Evolutionary conservation across 2,888 invertebrate genomes (phyloP), one percentile per base, ranked within the genome.

Genomic region (Phalangium opilio): DNA sequence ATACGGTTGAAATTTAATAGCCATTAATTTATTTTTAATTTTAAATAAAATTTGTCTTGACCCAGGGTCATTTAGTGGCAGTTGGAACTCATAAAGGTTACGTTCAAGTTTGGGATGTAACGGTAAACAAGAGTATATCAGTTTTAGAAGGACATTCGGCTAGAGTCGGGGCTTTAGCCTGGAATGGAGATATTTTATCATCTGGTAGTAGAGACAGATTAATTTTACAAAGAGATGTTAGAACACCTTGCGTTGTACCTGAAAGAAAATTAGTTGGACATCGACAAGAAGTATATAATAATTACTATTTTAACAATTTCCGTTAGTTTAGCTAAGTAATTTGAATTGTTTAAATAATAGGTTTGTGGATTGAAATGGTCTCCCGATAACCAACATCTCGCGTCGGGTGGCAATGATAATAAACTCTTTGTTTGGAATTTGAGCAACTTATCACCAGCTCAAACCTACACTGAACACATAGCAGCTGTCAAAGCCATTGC

Each of bases 401-500:
- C 98, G 0, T 93, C 93, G 33, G 98, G 98, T 33, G 98, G 96
- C 46, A 99, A 99, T 67, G 98, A 98, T 69, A 93, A 93, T 71
- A 79, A 87, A 61, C 73, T 93, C 44, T 83, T 87, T 67, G 87
- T 93, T 7, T 93, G 91, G 91, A 77, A 77, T 63, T 73, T 85
- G 73, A 85, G 87, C 62, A 82, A 85, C 0, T 70, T 82, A 3
- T 76, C 79, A 3, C 93, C 95, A 0, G 83, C 93, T 45, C 93
- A 96, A 68, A 90, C 89, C 2, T 95, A 96, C 68, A 84, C 86
- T 0, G 85, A 96, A 58, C 96, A 98, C 70, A 75, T 89, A 67
- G 96, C 96, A 0, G 96, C 93, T 0, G 93, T 93, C 10, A 98
- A 95, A 69, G 96, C 96, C 0, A 91, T 96, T 57, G 93, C 96